These are phyloP conservation scores for Paracanthobrama guichenoti DNA, from an alignment of 2,113 vertebrate genomes.

Conservation along the genomic window DNA sequence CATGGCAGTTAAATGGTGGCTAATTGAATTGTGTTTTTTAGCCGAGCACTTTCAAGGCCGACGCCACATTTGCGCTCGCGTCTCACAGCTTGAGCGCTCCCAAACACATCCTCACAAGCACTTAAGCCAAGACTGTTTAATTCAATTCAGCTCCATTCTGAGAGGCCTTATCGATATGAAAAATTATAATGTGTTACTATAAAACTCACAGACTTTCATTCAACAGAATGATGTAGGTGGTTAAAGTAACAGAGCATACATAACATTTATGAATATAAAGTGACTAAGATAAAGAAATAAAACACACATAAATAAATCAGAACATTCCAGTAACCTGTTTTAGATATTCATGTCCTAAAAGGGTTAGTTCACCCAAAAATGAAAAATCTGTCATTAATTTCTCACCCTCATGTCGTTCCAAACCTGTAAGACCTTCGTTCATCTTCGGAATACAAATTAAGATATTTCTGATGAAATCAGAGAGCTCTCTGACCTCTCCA, in stretches of 20 bases:
- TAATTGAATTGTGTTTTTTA: constrained; percentile 36
- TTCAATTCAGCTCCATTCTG: constrained; percentile 4
- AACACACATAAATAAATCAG: neutral
- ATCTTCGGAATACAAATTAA: too few species aligned
- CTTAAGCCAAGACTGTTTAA: neutral
- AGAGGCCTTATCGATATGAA: neutral
- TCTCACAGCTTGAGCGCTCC: neutral
- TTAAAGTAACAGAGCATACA: neutral
- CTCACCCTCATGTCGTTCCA: too few species aligned
- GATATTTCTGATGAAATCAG: too few species aligned
- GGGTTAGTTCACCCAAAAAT: too few species aligned
- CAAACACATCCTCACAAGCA: neutral
- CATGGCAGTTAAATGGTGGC: constrained; percentile 16
- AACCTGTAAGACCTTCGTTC: too few species aligned
- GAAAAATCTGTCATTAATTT: too few species aligned
- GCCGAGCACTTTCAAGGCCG: constrained; percentile 11
- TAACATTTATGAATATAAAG: neutral
- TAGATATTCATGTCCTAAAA: neutral
- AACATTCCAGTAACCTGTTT: neutral
- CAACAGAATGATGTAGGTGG: neutral
- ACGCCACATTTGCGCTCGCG: neutral
- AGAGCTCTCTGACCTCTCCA: too few species aligned
- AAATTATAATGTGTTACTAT: neutral
- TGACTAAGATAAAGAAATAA: neutral
- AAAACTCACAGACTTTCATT: too few species aligned